phyloP scores from a whole-genome alignment of 1,140 invertebrate genomes.

The Calliopsis andreniformis region DNA sequence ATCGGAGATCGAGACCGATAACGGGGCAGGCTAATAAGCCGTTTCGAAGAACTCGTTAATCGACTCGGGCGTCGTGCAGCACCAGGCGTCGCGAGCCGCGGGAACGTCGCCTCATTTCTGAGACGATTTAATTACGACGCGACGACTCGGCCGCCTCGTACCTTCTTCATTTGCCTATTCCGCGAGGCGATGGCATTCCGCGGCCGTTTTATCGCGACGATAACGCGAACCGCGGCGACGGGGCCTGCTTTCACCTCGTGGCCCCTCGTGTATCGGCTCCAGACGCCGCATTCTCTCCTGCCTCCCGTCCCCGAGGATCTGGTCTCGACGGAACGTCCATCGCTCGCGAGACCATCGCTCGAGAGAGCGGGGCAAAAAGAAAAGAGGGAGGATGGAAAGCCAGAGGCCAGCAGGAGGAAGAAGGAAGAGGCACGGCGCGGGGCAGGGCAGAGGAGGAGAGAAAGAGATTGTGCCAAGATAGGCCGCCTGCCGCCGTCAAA shows the following conservation, averaged over 20 bases:
- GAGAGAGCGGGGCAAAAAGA: conserved; percentile 29
- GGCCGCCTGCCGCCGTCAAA: conserved; percentile 77
- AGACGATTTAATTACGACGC: conserved; percentile 34
- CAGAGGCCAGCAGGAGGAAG: conserved; percentile 50
- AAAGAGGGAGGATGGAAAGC: background rate
- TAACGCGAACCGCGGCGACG: conserved; percentile 2
- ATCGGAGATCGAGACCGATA: conserved; percentile 21
- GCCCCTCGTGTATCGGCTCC: conserved; percentile 1
- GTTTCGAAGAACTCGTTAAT: conserved; percentile 42
- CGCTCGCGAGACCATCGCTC: conserved; percentile 12
- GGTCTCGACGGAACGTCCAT: conserved; percentile 9
- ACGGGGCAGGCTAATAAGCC: conserved; percentile 8
- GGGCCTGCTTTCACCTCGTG: conserved; percentile 29
- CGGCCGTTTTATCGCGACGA: background rate
- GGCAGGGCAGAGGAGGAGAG: conserved; percentile 47
- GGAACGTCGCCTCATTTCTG: conserved; percentile 4
- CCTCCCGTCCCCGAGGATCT: conserved; percentile 15
- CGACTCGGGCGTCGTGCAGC: background rate
- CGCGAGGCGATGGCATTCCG: conserved; percentile 2
- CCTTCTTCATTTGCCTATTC: conserved; percentile 14
- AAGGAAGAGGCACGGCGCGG: conserved; percentile 30
- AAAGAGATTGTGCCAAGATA: conserved; percentile 80
- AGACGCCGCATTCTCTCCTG: conserved; percentile 20
- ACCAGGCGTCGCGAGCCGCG: no score
- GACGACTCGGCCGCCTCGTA: background rate